Base-by-base conservation (phyloP, 2,888 invertebrate species). In the Drosophila borealis region DNA sequence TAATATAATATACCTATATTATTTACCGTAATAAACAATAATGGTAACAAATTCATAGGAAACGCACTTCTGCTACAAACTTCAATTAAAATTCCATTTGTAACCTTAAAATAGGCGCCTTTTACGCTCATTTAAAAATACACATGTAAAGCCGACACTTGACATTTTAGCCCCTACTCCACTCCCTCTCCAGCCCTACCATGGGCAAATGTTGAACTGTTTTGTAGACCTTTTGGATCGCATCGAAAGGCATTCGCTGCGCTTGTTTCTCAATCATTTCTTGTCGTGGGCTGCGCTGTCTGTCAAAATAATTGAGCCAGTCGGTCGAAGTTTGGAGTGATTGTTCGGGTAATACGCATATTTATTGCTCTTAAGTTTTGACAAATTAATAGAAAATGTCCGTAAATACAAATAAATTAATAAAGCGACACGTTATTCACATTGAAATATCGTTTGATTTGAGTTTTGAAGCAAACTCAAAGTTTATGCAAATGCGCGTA, bases 361-460 rank as follows among this genome's bases (percentile, higher is more conserved):
- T 86, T 85, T 83, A 87, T 76, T 78, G 67, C 62, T 76, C 60
- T 71, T 72, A 50, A 67, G 72, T 72, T 80, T 77, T 78, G 82
- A 87, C 85, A 87, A 85, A 85, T 84, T 87, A 82, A 82, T 85
- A 80, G 78, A 80, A 71, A 72, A 60, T 44, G 29, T 21, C 17
- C 66, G 64, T 19, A 49, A 56, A 53, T 49, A 48, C 17, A 17
- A 17, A 55, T 61, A 56, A 36, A 14, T 21, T 53, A 53, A 78
- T 68, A 84, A 74, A 65, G 72, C 70, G 55, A 70, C 75, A 78
- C 67, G 68, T 69, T 68, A 73, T 74, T 57, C 70, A 65, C 73
- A 81, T 69, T 55, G 60, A 64, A 71, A 55, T 66, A 49, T 41
- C 70, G 70, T 67, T 74, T 78, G 50, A 50, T 14, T 6, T 4